These are phyloP conservation scores for Delphinus delphis DNA, from an alignment of 2,113 vertebrate species.

Conservation along the genomic window DNA sequence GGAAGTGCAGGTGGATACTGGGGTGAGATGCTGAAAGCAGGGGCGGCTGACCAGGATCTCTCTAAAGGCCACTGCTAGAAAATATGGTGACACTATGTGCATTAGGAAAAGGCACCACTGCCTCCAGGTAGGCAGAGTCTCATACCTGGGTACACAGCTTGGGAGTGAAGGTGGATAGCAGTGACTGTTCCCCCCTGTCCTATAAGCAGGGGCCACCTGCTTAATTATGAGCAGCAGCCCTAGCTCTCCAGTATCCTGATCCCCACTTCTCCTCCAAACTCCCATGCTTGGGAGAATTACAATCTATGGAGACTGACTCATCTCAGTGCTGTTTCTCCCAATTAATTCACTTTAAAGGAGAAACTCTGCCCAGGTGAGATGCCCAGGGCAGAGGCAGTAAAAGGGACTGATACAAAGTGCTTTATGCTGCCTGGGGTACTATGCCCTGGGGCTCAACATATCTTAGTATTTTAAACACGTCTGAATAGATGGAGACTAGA, in stretches of 20 bases:
- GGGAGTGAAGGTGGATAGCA: background rate
- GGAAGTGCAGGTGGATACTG: background rate
- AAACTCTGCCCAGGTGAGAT: background rate
- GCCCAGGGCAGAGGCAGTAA: background rate
- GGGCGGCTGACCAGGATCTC: background rate
- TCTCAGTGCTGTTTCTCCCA: background rate
- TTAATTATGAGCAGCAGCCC: background rate
- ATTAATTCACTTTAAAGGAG: background rate
- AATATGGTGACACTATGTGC: rapidly evolving
- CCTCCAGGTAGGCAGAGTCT: background rate
- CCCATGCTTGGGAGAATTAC: background rate
- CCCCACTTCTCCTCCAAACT: background rate
- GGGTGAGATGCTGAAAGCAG: background rate
- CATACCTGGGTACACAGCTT: background rate
- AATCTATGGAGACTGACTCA: background rate
- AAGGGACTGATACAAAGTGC: background rate
- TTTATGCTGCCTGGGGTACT: background rate
- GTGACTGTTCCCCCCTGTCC: rapidly evolving
- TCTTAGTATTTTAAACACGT: background rate
- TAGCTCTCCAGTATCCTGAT: background rate
- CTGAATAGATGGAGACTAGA: background rate
- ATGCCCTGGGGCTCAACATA: background rate
- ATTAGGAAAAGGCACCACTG: background rate
- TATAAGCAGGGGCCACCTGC: background rate
- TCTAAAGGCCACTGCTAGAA: background rate